Percentiles rank a stretch among this genome's conserved stretches.
phyloP scores from a whole-genome alignment of 2,888 invertebrate species.

The Isoperla grammatica region DNA sequence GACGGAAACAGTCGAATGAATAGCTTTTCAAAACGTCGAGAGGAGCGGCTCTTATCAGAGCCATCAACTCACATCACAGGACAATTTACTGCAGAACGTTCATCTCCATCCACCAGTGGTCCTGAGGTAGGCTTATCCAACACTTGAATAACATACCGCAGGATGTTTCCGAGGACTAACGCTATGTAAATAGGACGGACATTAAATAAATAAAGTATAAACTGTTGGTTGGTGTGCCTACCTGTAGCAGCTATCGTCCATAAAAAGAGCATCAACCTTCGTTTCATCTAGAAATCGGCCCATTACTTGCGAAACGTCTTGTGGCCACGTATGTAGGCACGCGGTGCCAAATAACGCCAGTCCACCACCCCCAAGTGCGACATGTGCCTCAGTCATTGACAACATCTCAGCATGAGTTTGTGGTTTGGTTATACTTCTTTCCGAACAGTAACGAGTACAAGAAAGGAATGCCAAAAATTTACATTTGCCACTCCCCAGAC shows the following conservation, averaged over 20 bases:
- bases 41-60: too few species aligned
- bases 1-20: too few species aligned
- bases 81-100: too few species aligned
- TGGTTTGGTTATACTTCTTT: conserved; percentile 47
- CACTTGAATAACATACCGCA: too few species aligned
- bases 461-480: conserved; percentile 89
- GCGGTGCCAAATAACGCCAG: conserved; percentile 87
- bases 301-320: conserved; percentile 59
- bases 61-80: too few species aligned
- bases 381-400: conserved; percentile 68
- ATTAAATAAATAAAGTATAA: too few species aligned
- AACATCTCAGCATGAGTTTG: conserved; percentile 64
- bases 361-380: conserved; percentile 89
- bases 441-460: conserved; percentile 66
- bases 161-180: too few species aligned
- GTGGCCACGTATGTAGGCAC: conserved; percentile 88
- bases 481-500: conserved; percentile 56
- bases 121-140: too few species aligned
- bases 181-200: too few species aligned
- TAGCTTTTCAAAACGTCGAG: too few species aligned
- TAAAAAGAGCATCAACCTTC: conserved; percentile 66
- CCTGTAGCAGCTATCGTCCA: conserved; percentile 90
- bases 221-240: too few species aligned
- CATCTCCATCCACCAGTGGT: too few species aligned
- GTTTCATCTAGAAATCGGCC: conserved; percentile 54